Base-by-base conservation (phyloP, 2,113 vertebrate genomes). In the Xiphias gladius region DNA sequence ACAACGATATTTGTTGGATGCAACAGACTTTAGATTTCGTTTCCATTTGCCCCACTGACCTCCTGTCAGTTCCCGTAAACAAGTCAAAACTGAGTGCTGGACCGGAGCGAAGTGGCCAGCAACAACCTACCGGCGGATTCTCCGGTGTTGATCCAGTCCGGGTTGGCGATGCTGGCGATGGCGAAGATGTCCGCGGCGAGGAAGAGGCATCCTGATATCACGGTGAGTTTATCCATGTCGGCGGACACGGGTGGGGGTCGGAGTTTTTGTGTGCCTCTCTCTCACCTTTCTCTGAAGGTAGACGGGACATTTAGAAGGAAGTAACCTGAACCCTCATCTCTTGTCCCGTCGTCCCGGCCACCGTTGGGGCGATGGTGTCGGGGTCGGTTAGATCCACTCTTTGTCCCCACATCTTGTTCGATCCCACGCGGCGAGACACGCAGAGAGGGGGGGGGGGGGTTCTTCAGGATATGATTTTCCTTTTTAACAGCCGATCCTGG, bases 111-210 rank as follows among this genome's bases (percentile, higher is more conserved):
- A 37, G 43, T 30, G 30, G n/a, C 20, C 62, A 12, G 48, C 61
- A 41, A 41, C 37, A 41, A 84, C 95, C 94, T 95, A 98, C 97
- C 96, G 76, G 96, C 96, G 54, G 97, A 96, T 78, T 97, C 96
- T 81, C 97, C 97, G 24, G 97, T 97, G 96, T 97, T 98, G 96
- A 99, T 98, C 97, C 97, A 99, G 95, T 99, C 97, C 73, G 97
- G 97, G 93, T 97, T 98, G 87, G 94, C 97, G 92, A 99, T 95
- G 94, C 97, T 99, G 93, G 97, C 97, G 94, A 99, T 97, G 90
- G 97, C 97, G 91, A 99, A 99, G 93, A 99, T 97, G 94, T 99
- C 97, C 39, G 97, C 97, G 69, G 97, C 96, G 91, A 99, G 95
- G 92, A 99, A 99, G 87, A 99, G 97, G 89, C 97, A 99, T 96